These are phyloP conservation scores for Pteruthius melanotis DNA, from an alignment of 2,113 vertebrate genomes.

Conservation along the genomic window DNA sequence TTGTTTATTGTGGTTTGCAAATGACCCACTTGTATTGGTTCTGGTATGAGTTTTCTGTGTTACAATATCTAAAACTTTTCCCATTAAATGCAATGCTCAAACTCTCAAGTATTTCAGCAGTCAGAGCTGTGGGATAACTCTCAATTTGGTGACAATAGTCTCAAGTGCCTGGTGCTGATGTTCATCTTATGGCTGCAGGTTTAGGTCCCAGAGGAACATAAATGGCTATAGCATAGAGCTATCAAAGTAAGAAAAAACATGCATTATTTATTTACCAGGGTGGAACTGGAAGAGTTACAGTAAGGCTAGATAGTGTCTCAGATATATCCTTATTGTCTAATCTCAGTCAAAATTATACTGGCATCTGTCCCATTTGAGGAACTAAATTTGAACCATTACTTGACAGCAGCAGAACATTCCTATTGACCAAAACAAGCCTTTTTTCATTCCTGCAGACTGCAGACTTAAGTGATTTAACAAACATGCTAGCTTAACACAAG, in stretches of 20 bases:
- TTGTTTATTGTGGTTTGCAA: neutral
- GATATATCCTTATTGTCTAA: neutral
- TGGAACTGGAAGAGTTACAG: neutral
- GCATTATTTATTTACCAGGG: neutral
- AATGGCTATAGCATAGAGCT: neutral
- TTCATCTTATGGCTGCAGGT: neutral
- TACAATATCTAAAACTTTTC: neutral
- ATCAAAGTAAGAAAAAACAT: neutral
- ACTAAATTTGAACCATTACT: neutral
- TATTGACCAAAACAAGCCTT: neutral
- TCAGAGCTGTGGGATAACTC: neutral
- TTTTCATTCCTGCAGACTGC: neutral
- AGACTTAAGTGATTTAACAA: neutral
- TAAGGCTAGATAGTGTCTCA: neutral
- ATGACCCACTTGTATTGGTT: neutral
- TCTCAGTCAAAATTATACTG: neutral
- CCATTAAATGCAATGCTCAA: neutral
- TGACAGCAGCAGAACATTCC: neutral
- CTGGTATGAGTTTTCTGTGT: neutral
- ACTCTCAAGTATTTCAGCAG: neutral
- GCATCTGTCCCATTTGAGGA: neutral
- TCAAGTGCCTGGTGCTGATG: neutral
- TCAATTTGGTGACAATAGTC: neutral
- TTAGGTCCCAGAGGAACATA: neutral
- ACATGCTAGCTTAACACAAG: neutral